Evolutionary conservation across 92 coral and sea anemone genomes (phyloP), one percentile per base, ranked within the genome.

Genomic region (Porites evermanni): DNA sequence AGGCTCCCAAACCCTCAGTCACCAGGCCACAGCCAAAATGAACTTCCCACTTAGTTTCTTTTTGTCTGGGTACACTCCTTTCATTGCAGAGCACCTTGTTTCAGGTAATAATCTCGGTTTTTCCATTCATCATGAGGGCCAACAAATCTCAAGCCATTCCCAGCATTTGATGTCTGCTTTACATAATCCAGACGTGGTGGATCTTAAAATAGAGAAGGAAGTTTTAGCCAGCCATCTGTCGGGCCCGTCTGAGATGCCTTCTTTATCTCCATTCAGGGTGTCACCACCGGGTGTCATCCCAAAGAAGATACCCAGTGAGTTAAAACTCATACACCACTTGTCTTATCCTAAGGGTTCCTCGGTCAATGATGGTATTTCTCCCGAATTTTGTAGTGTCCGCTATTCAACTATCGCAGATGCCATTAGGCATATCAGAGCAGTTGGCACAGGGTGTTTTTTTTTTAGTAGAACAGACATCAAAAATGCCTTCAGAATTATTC

Each of bases 401-500:
- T 89, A 89, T 64, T 84, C 91, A 29, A 85, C 92, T 3, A 77
- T 85, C 12, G 72, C 59, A 18, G 92, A 80, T 53, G 93, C 95
- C 12, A 92, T 92, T 58, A 12, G 59, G 10, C 81, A 80, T 6
- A 79, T 90, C 14, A 90, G 75, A 78, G 29, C 12, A 6, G 86
- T 83, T 4, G 94, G 96, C 56, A 73, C 54, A 50, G 87, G 87
- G 20, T 83, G 89, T 54, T 90, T 86, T 66, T 21, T 21, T 21
- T 21, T 21, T 21, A 21, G 21, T 21, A 21, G 21, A 80, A 93
- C 93, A 2, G 95, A 92, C 80, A 84, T 91, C 7, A 89, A 89
- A 71, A 92, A 84, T 79, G 93, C 93, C 9, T 91, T 91, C 91
- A 78, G 96, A 23, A 93, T 93, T 47, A 86, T 93, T 51, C 94